Conservation (phyloP, 2,113 vertebrate species). For the Callopanchax toddi region DNA sequence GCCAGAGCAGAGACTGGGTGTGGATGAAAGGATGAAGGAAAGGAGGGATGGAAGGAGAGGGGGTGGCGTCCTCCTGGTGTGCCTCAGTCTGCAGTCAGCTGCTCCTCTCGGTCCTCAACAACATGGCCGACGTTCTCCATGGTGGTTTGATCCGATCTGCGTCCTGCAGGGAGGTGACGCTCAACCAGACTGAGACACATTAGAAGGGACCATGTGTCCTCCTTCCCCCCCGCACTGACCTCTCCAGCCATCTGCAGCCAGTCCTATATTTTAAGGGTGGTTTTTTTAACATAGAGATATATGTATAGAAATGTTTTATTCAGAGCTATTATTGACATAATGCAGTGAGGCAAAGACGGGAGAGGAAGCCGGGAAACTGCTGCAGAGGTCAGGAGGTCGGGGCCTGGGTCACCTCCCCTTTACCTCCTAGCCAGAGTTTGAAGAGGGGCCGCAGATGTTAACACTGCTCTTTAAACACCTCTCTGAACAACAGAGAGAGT, state of each 20-base stretch:
- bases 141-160: slow-evolving; percentile 31
- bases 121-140: neutral
- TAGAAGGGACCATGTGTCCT: slow-evolving; percentile 19
- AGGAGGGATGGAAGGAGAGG: slow-evolving; percentile 38
- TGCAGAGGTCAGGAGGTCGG: slow-evolving; percentile 21
- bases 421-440: slow-evolving; percentile 45
- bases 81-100: slow-evolving; percentile 20
- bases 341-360: slow-evolving; percentile 77
- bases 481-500: slow-evolving; percentile 64
- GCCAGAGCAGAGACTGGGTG: slow-evolving; percentile 78
- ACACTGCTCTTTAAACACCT: slow-evolving; percentile 79
- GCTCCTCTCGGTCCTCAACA: slow-evolving; percentile 23
- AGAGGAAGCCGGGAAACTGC: slow-evolving; percentile 70
- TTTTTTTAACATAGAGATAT: slow-evolving; percentile 83
- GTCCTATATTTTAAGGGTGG: slow-evolving; percentile 79
- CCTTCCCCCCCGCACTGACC: slow-evolving; percentile 24
- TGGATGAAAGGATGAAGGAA: slow-evolving; percentile 68
- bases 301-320: slow-evolving; percentile 86
- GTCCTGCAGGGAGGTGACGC: neutral
- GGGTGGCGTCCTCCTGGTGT: slow-evolving; percentile 37
- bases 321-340: slow-evolving; percentile 83
- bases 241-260: slow-evolving; percentile 77
- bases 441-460: slow-evolving; percentile 80
- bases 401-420: slow-evolving; percentile 15
- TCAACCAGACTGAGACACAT: slow-evolving; percentile 19